phyloP scores from a whole-genome alignment of 2,888 invertebrate species.

The Agrotis clavis region DNA sequence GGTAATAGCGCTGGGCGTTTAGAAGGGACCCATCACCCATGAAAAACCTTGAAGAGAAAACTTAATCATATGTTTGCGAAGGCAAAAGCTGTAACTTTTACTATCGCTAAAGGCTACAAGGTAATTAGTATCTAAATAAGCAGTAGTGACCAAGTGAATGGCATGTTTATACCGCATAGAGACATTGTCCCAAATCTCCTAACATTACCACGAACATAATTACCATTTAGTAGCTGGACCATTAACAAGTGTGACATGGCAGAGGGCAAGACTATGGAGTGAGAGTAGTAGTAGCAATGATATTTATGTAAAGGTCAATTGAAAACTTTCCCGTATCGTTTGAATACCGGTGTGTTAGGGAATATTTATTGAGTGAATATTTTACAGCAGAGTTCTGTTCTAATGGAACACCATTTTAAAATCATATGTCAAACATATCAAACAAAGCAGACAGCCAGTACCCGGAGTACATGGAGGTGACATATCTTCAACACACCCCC shows the following conservation, averaged over 20 bases:
- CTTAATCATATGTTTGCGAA: slow-evolving; percentile 14
- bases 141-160: slow-evolving; percentile 45
- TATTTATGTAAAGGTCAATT: slow-evolving; percentile 67
- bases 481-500: no score
- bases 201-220: slow-evolving; percentile 55
- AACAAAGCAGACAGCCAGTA: no score
- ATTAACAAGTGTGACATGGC: slow-evolving; percentile 56
- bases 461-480: no score
- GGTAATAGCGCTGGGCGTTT: slow-evolving; percentile 17
- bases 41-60: slow-evolving; percentile 39
- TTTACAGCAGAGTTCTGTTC: no score
- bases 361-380: no score
- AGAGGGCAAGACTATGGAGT: slow-evolving; percentile 49
- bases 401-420: no score
- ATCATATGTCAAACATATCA: no score
- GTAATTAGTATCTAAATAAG: slow-evolving; percentile 55
- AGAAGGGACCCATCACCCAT: slow-evolving; percentile 22
- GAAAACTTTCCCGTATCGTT: slow-evolving; percentile 67
- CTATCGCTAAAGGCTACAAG: slow-evolving; percentile 49
- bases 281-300: slow-evolving; percentile 57
- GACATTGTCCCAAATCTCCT: slow-evolving; percentile 54
- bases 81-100: slow-evolving; percentile 43
- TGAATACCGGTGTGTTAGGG: slow-evolving; percentile 67
- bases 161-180: slow-evolving; percentile 49
- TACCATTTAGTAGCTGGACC: slow-evolving; percentile 42